These are phyloP conservation scores for Callocephalon fimbriatum DNA, from an alignment of 2,113 vertebrate species.

Conservation along the genomic window DNA sequence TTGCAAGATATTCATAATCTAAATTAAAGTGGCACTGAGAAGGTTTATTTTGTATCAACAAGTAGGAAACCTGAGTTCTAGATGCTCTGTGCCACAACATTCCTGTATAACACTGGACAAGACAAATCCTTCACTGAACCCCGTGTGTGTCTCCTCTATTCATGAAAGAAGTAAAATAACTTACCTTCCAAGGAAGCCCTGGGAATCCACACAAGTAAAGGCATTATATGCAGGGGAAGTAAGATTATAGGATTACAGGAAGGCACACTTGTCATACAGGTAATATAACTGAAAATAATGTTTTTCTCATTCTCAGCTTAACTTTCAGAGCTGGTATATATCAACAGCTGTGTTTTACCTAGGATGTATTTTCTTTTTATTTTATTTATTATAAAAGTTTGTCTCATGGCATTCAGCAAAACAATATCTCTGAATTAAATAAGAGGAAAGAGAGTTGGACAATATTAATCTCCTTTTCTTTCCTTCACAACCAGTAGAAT, in stretches of 20 bases:
- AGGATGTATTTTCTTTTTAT: background rate
- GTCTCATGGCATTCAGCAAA: background rate
- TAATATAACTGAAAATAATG: background rate
- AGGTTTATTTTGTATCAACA: background rate
- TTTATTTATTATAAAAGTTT: background rate
- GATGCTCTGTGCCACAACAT: background rate
- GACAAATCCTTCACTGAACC: background rate
- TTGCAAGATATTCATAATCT: background rate
- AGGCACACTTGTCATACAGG: background rate
- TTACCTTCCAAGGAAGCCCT: background rate
- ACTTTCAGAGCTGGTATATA: background rate
- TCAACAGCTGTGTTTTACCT: background rate
- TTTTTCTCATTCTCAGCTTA: background rate
- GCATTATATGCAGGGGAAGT: background rate
- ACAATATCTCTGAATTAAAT: background rate
- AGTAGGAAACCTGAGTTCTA: background rate
- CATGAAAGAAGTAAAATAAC: background rate
- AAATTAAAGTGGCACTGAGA: background rate
- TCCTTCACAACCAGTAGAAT: background rate
- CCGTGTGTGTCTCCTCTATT: background rate
- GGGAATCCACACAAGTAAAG: background rate
- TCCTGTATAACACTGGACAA: background rate
- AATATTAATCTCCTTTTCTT: background rate
- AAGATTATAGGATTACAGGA: background rate
- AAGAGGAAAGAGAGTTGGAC: background rate